Conservation (phyloP, 1,140 invertebrate species). For the Oryctes rhinoceros region DNA sequence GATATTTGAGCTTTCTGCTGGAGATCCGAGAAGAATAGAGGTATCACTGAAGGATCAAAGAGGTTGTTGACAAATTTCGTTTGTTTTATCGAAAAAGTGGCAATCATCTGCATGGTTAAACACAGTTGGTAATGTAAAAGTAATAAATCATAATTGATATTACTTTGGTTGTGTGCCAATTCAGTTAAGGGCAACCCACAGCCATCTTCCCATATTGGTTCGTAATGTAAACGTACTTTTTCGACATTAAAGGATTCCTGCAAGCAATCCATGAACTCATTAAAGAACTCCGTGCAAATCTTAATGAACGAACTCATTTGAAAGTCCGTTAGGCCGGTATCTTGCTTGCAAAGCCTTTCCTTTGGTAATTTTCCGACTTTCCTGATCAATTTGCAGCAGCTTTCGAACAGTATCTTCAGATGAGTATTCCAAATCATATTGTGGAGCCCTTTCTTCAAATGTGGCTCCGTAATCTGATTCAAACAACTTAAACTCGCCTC, state of each 20-base stretch:
- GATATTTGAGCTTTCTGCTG: slow-evolving; percentile 52
- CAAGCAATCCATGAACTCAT: slow-evolving; percentile 76
- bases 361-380: slow-evolving; percentile 89
- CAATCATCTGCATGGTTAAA: slow-evolving; percentile 78
- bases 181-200: slow-evolving; percentile 72
- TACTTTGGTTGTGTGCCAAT: slow-evolving; percentile 78
- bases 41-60: slow-evolving; percentile 76
- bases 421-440: slow-evolving; percentile 89
- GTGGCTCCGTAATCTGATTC: slow-evolving; percentile 67
- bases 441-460: slow-evolving; percentile 75
- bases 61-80: slow-evolving; percentile 77
- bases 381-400: slow-evolving; percentile 80
- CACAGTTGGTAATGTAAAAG: slow-evolving; percentile 82
- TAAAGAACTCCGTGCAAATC: slow-evolving; percentile 75
- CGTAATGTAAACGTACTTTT: slow-evolving; percentile 66
- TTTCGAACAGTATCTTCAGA: slow-evolving; percentile 78
- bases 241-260: slow-evolving; percentile 60
- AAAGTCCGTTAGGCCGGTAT: slow-evolving; percentile 76
- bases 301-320: slow-evolving; percentile 75
- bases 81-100: slow-evolving; percentile 79
- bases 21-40: slow-evolving; percentile 55
- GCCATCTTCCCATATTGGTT: slow-evolving; percentile 74
- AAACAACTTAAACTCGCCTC: slow-evolving; percentile 71
- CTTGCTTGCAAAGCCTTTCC: slow-evolving; percentile 79
- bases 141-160: slow-evolving; percentile 78